These are phyloP conservation scores for Poecile montanus DNA, from an alignment of 2,797 vertebrate genomes.

Conservation along the genomic window DNA sequence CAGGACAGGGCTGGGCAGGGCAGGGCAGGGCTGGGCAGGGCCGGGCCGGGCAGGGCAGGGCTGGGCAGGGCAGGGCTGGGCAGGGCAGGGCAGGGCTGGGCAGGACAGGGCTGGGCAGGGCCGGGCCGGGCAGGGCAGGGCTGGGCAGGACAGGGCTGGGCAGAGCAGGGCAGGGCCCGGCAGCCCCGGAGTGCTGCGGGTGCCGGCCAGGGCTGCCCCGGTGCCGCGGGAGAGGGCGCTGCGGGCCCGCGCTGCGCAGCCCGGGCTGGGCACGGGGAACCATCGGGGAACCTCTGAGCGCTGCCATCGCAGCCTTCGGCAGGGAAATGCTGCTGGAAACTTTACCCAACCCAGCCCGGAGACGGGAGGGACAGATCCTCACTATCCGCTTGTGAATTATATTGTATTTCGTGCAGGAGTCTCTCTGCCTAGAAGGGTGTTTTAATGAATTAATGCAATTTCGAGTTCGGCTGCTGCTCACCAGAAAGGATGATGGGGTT, in stretches of 20 bases:
- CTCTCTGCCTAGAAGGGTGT: background rate
- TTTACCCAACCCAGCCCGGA: accelerated
- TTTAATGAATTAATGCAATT: background rate
- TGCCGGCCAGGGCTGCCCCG: background rate
- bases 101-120: background rate
- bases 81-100: background rate
- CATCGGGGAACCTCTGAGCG: background rate
- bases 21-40: too few species aligned
- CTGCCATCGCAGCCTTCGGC: background rate
- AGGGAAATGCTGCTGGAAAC: background rate
- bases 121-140: background rate
- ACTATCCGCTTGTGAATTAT: accelerated
- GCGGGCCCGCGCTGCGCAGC: background rate
- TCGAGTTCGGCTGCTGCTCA: background rate
- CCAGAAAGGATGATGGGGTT: background rate
- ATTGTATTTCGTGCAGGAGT: accelerated
- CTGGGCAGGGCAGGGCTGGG: too few species aligned
- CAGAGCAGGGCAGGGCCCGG: background rate
- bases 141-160: too few species aligned
- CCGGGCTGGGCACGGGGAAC: background rate
- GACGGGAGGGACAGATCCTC: background rate
- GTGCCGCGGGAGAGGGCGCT: slow-evolving; percentile 60
- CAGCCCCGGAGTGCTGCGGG: too few species aligned
- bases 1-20: too few species aligned
- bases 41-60: too few species aligned